A percentile compares a stretch with the other conserved stretches of the same genome.
phyloP scores from a whole-genome alignment of 2,113 vertebrate genomes.

The Porphyrio hochstetteri region DNA sequence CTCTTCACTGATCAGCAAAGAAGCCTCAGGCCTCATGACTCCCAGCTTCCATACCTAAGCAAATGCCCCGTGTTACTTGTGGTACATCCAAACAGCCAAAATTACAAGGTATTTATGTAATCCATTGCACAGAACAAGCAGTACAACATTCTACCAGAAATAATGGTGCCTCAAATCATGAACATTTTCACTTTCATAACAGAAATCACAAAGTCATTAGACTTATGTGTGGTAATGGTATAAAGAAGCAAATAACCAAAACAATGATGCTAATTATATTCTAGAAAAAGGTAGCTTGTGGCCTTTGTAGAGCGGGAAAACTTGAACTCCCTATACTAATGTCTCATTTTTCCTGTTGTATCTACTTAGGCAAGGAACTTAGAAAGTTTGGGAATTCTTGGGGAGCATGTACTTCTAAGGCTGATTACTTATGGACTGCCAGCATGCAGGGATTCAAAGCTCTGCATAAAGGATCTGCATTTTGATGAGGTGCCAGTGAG shows the following conservation, averaged over 20 bases:
- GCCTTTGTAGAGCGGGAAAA: neutral
- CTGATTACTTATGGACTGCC: conserved; percentile 3
- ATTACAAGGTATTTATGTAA: neutral
- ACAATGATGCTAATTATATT: neutral
- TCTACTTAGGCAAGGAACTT: conserved; percentile 66
- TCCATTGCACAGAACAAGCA: neutral
- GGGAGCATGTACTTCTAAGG: conserved; percentile 61
- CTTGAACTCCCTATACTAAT: neutral
- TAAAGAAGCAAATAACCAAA: neutral
- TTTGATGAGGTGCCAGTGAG: conserved; percentile 75
- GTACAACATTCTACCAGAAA: neutral
- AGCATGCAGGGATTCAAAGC: neutral
- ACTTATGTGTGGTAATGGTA: neutral
- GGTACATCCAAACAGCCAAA: neutral
- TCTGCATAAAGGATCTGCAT: conserved; percentile 67
- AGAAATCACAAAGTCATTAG: neutral
- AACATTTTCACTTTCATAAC: neutral
- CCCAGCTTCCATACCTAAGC: neutral
- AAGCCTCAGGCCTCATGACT: neutral
- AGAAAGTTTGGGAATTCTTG: conserved; percentile 64
- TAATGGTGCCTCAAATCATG: neutral
- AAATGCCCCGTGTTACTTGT: neutral
- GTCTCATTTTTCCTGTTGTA: neutral
- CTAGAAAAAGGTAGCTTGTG: neutral
- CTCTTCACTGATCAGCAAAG: neutral